Base-by-base conservation (phyloP, 2,113 vertebrate species). In the Chionodraco myersi region DNA sequence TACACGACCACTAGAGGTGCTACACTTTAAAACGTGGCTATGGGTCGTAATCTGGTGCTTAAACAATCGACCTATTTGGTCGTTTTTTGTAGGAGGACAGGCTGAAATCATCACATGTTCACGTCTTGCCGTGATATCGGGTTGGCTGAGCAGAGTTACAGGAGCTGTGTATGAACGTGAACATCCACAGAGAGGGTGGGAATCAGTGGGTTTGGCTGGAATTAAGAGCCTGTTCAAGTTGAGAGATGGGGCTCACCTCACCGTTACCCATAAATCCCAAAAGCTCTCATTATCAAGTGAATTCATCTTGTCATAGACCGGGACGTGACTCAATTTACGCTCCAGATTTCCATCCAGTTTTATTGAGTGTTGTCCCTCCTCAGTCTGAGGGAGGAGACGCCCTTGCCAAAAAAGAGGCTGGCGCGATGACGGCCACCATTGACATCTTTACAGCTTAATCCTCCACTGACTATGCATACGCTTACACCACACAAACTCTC, bases 381-480 rank as follows among this genome's bases (percentile, higher is more conserved):
- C 44, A 63, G 63, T 80, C 62, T n/a, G 56, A 53, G 44, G 70
- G 58, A 63, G 48, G 79, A 60, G 88, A 75, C 12, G 72, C 65
- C 86, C 84, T 90, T 91, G 88, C 84, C 88, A 92, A 36, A 92
- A 92, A 82, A 16, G 58, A 88, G 75, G 68, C 75, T 75, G 72
- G 72, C 23, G 36, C 4, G 23, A 57, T 75, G 81, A 76, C 23
- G 64, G 66, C 66, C 64, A 59, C 76, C 51, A 54, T 61, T 13
- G 73, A 91, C 83, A 86, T 91, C 78, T 91, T 94, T 88, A 91
- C 74, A 59, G 78, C 87, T 80, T 84, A 83, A 85, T 76, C 83
- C 85, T 84, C 75, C 79, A 67, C 75, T 69, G 86, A 83, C 71
- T 89, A 82, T 84, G 83, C 84, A 83, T 82, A 71, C 3, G 34